These are phyloP conservation scores for Tinea trinotella DNA, from an alignment of 2,888 invertebrate genomes.

Conservation along the genomic window DNA sequence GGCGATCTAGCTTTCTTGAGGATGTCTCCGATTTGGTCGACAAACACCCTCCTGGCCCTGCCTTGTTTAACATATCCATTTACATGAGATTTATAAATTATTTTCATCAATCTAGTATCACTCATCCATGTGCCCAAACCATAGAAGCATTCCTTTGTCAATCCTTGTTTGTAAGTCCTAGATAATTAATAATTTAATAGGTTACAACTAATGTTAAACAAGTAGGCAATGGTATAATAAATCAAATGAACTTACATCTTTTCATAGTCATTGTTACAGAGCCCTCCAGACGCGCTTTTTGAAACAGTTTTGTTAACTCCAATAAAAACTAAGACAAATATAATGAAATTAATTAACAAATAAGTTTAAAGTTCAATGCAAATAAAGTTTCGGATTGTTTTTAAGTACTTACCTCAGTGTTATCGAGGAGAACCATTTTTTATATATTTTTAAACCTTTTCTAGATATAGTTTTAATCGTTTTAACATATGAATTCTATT, in stretches of 20 bases:
- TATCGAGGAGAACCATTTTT: constrained; percentile 77
- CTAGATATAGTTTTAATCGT: neutral
- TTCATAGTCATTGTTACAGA: constrained; percentile 93
- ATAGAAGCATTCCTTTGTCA: too few relatives aligned
- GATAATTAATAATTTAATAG: too few relatives aligned
- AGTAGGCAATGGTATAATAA: constrained; percentile 26
- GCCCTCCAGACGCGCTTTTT: constrained; percentile 83
- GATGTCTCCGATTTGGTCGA: too few relatives aligned
- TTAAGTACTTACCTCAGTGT: constrained; percentile 71
- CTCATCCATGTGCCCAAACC: too few relatives aligned
- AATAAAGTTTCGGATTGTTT: neutral
- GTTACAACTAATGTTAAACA: neutral
- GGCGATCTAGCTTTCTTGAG: too few relatives aligned
- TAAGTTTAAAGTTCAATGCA: neutral
- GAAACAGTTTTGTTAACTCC: constrained; percentile 89
- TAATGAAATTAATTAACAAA: constrained; percentile 21
- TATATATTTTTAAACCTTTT: constrained; percentile 13
- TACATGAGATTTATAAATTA: too few relatives aligned
- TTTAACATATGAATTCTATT: constrained; percentile 9
- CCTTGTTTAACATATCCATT: too few relatives aligned
- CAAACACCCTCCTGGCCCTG: too few relatives aligned
- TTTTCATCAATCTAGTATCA: too few relatives aligned
- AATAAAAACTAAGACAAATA: constrained; percentile 80
- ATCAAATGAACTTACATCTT: constrained; percentile 80
- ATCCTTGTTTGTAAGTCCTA: too few relatives aligned